Evolutionary conservation across 23 tunicate species (phyloP).

Genomic region (Ascidia mentula): DNA sequence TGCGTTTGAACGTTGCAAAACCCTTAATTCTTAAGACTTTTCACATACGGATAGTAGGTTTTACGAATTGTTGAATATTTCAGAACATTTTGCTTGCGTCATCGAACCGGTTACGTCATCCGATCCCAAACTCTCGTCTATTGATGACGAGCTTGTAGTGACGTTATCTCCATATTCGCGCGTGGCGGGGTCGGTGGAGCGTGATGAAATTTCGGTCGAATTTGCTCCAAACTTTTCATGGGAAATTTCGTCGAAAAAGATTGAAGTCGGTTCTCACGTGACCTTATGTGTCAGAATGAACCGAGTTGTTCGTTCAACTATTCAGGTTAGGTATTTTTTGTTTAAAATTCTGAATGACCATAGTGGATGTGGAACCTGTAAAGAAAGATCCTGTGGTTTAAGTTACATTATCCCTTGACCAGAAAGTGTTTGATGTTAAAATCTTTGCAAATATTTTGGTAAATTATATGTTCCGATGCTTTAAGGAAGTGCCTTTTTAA

Average conservation of each 20-base stretch:
- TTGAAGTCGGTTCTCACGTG: slow-evolving; percentile 28
- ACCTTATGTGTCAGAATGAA: slow-evolving; percentile 28
- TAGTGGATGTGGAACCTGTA: too few relatives aligned
- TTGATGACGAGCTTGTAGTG: slow-evolving; percentile 37
- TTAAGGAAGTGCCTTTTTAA: too few relatives aligned
- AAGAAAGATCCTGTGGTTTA: too few relatives aligned
- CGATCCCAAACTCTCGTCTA: slow-evolving; percentile 1
- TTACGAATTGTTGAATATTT: too few relatives aligned
- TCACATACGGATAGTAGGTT: too few relatives aligned
- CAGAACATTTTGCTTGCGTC: slow-evolving; percentile 41
- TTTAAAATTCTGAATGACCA: too few relatives aligned
- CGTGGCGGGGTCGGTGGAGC: slow-evolving; percentile 13
- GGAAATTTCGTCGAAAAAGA: slow-evolving; percentile 27
- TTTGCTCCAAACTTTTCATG: slow-evolving; percentile 31
- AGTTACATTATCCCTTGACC: too few relatives aligned
- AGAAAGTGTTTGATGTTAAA: too few relatives aligned
- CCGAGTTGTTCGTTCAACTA: neutral
- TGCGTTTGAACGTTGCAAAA: too few relatives aligned
- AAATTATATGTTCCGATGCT: too few relatives aligned
- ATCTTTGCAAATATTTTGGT: too few relatives aligned
- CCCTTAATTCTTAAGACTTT: too few relatives aligned
- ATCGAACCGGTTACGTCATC: neutral
- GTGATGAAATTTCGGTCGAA: slow-evolving; percentile 10
- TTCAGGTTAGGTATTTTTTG: neutral
- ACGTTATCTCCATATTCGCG: slow-evolving; percentile 6